Conservation (phyloP, 2,113 vertebrate species). For the Melospiza melodia region DNA sequence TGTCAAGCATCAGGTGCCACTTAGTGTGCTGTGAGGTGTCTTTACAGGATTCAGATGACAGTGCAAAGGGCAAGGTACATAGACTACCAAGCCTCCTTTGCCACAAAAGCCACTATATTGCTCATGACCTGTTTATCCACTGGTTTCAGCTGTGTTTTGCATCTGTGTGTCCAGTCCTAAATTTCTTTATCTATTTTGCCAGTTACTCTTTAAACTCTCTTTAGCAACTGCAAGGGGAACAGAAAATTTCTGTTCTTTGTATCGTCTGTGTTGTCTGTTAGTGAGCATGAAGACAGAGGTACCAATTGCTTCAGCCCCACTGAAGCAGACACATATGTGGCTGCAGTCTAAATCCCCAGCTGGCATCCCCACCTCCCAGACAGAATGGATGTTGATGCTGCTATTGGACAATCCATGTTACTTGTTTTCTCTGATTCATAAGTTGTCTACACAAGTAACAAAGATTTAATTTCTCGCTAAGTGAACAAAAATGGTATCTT, state of each 20-base stretch:
- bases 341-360: background rate
- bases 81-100: background rate
- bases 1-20: background rate
- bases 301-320: background rate
- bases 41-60: background rate
- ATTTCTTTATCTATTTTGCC: background rate
- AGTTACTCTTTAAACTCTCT: background rate
- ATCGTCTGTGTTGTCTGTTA: background rate
- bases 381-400: background rate
- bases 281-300: background rate
- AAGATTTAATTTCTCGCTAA: background rate
- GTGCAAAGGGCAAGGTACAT: fast-evolving
- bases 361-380: background rate
- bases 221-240: background rate
- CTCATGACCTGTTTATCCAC: background rate
- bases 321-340: background rate
- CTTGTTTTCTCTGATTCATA: background rate
- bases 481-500: background rate
- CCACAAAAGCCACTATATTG: background rate
- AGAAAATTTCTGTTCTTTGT: background rate
- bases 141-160: background rate
- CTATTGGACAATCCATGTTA: background rate
- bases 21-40: background rate
- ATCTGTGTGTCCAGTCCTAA: background rate
- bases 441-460: background rate